A percentile compares a stretch with the other conserved stretches of the same genome.
Conservation (phyloP, 2,797 vertebrate genomes). For the Phrynocephalus guinanensis region DNA sequence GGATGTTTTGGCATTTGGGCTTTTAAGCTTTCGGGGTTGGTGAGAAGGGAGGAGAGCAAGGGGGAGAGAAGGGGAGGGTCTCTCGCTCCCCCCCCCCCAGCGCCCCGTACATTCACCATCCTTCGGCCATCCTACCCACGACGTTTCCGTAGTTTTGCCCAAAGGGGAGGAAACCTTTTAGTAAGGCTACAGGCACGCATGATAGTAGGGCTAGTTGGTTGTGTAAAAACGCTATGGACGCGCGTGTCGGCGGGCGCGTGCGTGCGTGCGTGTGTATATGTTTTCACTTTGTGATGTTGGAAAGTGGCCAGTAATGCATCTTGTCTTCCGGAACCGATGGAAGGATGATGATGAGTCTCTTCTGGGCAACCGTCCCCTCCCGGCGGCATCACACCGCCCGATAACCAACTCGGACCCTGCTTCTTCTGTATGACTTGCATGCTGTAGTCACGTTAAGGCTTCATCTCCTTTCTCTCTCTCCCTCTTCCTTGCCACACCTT, state of each 20-base stretch:
- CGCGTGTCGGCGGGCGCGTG: rapidly evolving
- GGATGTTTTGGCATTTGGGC: not conserved
- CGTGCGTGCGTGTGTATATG: not conserved
- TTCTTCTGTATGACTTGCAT: not conserved
- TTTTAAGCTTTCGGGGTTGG: not conserved
- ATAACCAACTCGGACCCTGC: not conserved
- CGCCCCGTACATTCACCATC: slow-evolving; percentile 7
- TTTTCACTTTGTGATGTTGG: slow-evolving; percentile 23
- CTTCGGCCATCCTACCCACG: slow-evolving; percentile 29
- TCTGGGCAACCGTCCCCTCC: too few relatives aligned
- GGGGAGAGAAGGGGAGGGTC: rapidly evolving
- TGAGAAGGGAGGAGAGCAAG: not conserved
- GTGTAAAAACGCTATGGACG: slow-evolving; percentile 37
- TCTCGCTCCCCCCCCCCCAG: too few relatives aligned
- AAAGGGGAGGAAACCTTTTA: slow-evolving; percentile 17
- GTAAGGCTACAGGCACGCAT: not conserved
- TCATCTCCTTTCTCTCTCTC: too few relatives aligned
- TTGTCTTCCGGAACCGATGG: slow-evolving; percentile 53
- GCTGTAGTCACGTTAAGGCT: not conserved
- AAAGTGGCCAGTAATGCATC: slow-evolving; percentile 50
- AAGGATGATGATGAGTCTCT: slow-evolving; percentile 22
- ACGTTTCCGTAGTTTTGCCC: slow-evolving; percentile 34
- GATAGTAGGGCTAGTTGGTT: slow-evolving; percentile 32
- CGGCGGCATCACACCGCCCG: too few relatives aligned
- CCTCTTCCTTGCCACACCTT: not conserved